These are phyloP conservation scores for Atractosteus spatula DNA, from an alignment of 2,113 vertebrate genomes.

Conservation along the genomic window DNA sequence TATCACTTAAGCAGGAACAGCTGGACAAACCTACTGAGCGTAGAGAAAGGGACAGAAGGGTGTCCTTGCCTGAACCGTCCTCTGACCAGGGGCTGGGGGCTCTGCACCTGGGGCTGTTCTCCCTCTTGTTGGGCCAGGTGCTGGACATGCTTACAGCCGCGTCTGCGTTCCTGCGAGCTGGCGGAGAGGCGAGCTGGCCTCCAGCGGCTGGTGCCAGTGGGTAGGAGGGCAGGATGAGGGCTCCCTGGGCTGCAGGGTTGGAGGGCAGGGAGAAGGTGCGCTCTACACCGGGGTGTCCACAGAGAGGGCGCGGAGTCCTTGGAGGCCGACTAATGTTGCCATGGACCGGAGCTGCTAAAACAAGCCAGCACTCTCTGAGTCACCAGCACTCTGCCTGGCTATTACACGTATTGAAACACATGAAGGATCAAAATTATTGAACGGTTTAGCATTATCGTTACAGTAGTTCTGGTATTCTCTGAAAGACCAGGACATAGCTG, in stretches of 20 bases:
- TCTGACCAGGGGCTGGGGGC: conserved; percentile 56
- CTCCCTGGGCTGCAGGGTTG: conserved; percentile 55
- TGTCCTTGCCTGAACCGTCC: conserved; percentile 52
- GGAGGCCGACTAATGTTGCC: conserved; percentile 50
- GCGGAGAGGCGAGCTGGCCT: conserved; percentile 62
- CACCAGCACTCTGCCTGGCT: too few relatives aligned
- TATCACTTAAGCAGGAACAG: too few relatives aligned
- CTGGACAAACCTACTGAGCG: too few relatives aligned
- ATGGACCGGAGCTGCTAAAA: conserved; percentile 35
- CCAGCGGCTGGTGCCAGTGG: conserved; percentile 69
- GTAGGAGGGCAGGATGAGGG: conserved; percentile 77
- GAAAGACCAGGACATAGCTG: too few relatives aligned
- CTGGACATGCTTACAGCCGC: conserved; percentile 73
- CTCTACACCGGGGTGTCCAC: conserved; percentile 65
- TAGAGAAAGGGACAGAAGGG: background rate
- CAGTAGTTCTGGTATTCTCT: too few relatives aligned
- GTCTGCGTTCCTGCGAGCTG: conserved; percentile 57
- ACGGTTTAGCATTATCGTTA: too few relatives aligned
- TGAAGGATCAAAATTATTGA: too few relatives aligned
- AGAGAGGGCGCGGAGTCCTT: conserved; percentile 60
- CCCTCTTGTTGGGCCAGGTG: conserved; percentile 84
- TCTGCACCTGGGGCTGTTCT: conserved; percentile 43
- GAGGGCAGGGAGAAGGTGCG: conserved; percentile 54
- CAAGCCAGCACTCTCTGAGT: background rate
- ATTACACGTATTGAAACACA: too few relatives aligned